Conservation (phyloP, 1,140 invertebrate genomes). For the Drosophila triauraria region DNA sequence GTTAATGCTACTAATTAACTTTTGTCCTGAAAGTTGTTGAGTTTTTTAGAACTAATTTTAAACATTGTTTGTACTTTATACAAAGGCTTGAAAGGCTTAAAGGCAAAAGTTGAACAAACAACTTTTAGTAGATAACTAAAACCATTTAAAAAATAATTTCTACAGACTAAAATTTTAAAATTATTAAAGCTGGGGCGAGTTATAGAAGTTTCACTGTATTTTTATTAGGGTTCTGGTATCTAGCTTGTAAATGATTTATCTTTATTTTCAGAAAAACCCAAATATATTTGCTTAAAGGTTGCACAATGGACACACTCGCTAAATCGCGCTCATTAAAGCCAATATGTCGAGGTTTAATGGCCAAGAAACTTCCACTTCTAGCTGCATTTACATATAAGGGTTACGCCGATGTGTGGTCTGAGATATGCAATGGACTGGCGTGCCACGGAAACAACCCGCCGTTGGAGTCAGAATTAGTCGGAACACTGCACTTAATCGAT, state of each 20-base stretch:
- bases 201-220: not conserved
- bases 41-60: not conserved
- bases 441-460: constrained; percentile 15
- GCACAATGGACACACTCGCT: constrained; percentile 1
- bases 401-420: not conserved
- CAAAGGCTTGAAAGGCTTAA: not conserved
- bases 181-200: no score
- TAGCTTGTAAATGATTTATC: not conserved
- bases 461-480: not conserved
- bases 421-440: constrained; percentile 13
- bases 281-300: not conserved
- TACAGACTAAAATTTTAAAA: not conserved
- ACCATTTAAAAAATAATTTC: not conserved
- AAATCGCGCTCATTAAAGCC: not conserved
- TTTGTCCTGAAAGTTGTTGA: not conserved
- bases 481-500: constrained; percentile 49
- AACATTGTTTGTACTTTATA: not conserved
- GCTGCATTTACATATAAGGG: constrained; percentile 16
- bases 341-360: constrained; percentile 22
- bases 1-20: not conserved
- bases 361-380: constrained; percentile 25
- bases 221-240: not conserved
- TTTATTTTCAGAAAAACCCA: not conserved
- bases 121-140: not conserved
- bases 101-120: not conserved